phyloP scores from a whole-genome alignment of 2,888 invertebrate genomes.

The Acrobasis suavella region DNA sequence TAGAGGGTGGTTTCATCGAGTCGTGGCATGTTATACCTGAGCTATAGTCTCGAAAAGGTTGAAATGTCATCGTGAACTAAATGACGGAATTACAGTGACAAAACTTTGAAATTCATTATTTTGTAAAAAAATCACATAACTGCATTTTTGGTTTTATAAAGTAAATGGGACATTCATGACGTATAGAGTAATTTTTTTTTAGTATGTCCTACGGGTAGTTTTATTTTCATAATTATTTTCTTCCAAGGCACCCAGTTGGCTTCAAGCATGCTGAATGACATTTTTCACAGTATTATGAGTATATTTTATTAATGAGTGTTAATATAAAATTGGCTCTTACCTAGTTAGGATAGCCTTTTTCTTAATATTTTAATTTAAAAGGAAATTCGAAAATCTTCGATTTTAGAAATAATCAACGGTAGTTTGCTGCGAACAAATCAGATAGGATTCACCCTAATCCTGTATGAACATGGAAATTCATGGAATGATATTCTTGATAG shows the following conservation, averaged over 20 bases:
- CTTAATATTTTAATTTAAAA: not conserved
- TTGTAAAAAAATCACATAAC: not conserved
- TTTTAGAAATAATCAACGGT: not conserved
- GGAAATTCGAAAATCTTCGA: not conserved
- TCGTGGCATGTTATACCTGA: not conserved
- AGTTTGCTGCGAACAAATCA: too few relatives aligned
- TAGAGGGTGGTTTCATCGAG: not conserved
- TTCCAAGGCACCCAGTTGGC: conserved; percentile 2
- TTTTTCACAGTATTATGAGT: conserved; percentile 4
- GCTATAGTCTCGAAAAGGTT: not conserved
- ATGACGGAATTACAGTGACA: conserved; percentile 8
- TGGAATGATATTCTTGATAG: too few relatives aligned
- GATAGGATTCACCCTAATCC: not conserved
- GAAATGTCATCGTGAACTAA: conserved; percentile 7
- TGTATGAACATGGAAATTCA: too few relatives aligned
- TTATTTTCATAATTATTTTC: conserved; percentile 5
- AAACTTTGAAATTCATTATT: conserved; percentile 10
- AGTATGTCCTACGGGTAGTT: not conserved
- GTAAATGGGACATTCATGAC: not conserved
- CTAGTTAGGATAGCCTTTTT: not conserved
- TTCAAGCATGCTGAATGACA: conserved; percentile 4
- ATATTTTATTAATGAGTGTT: not conserved
- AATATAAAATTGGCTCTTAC: conserved; percentile 6
- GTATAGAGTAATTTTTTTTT: not conserved
- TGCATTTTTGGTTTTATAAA: conserved; percentile 5